Base-by-base conservation (phyloP, 2,797 vertebrate genomes). In the Chromis chromis region DNA sequence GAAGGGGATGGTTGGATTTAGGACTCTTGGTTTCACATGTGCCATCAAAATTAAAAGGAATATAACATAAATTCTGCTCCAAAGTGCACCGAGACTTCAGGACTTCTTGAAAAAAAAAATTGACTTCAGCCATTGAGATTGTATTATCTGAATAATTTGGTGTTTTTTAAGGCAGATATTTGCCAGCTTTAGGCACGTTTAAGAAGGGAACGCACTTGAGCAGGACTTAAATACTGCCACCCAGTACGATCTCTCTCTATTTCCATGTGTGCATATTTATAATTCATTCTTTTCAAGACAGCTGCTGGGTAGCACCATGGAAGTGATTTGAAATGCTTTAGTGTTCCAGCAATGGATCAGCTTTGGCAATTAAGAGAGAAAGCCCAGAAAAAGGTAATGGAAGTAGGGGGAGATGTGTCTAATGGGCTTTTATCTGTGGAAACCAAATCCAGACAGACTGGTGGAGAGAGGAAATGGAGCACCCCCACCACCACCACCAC, bases 391-490 rank as follows among this genome's bases (percentile, higher is more conserved):
- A 92, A 92, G 90, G 92, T 94, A 95, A 95, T 92, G 94, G 91
- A 93, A 94, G 89, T 82, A 92, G 92, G 70, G 86, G 77, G 87
- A 91, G 88, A 94, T 93, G 93, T 91, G 93, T 93, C 92, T 95
- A 95, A 95, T 94, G 92, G 94, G 94, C 94, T 94, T 95, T 95
- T 95, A 95, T 95, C 94, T 94, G 89, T 92, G 93, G 93, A 95
- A 95, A 95, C 94, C 92, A 93, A 94, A 94, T 91, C 92, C 93
- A 94, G 92, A 89, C 91, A 90, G 89, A 82, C 89, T 91, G 84
- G 84, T 83, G 71, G 79, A 85, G 74, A 63, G 77, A 82, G 89
- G 83, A 93, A 94, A 93, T 93, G 89, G 87, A 89, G 82, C 84
- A 71, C 44, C 17, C 44, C 44, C 44, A 46, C 44, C 44, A 7